phyloP scores from a whole-genome alignment of 2,888 invertebrate species.

The Oegoconia quadripuncta region DNA sequence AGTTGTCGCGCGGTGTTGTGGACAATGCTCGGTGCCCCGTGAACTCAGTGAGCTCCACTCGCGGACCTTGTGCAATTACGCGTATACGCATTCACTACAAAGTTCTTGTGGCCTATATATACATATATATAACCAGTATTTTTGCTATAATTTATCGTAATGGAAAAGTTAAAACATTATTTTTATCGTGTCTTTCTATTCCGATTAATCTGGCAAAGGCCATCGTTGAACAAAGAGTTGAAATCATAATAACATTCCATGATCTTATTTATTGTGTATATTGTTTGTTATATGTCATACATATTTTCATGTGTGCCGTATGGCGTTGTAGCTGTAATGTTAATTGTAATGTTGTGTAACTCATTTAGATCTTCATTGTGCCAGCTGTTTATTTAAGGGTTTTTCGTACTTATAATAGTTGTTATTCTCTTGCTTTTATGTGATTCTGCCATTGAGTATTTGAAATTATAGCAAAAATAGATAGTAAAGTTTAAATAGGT shows the following conservation, averaged over 20 bases:
- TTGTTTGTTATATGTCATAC: conserved; percentile 65
- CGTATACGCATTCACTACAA: conserved; percentile 23
- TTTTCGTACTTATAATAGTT: conserved; percentile 74
- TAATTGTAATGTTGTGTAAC: conserved; percentile 63
- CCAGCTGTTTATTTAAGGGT: conserved; percentile 72
- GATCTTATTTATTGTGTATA: conserved; percentile 78
- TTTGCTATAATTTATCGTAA: conserved; percentile 74
- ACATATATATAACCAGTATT: conserved; percentile 76
- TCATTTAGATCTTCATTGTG: conserved; percentile 76
- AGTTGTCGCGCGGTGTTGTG: neutral
- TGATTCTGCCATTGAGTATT: conserved; percentile 63
- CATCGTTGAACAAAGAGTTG: conserved; percentile 47
- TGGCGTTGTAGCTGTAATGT: conserved; percentile 55
- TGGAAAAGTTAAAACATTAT: conserved; percentile 60
- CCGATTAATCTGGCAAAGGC: conserved; percentile 40
- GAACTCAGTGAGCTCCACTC: conserved; percentile 7
- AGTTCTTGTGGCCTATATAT: conserved; percentile 52
- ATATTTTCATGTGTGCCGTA: conserved; percentile 73
- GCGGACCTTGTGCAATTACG: conserved; percentile 18
- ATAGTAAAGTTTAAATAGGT: conserved; percentile 37
- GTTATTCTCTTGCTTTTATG: conserved; percentile 65
- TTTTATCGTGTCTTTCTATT: conserved; percentile 59
- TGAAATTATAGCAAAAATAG: conserved; percentile 74
- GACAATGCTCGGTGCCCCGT: conserved; percentile 1
- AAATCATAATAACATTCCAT: conserved; percentile 75